phyloP scores from a whole-genome alignment of 1,140 invertebrate genomes.

The Akabosia matsudoensis region DNA sequence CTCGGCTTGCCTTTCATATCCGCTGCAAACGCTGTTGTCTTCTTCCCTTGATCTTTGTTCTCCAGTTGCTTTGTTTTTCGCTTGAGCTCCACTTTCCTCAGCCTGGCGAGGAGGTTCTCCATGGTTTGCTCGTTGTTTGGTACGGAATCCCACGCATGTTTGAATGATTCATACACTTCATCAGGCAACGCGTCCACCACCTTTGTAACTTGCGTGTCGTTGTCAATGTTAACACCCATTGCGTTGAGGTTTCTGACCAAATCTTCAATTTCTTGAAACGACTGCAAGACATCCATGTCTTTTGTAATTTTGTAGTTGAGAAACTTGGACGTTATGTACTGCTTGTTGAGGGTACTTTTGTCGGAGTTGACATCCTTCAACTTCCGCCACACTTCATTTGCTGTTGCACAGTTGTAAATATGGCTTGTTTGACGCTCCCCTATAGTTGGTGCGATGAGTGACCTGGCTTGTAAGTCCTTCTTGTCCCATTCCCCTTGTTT shows the following conservation, averaged over 20 bases:
- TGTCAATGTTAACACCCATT: neutral
- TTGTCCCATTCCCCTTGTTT: neutral
- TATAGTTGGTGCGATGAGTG: neutral
- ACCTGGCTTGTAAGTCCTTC: neutral
- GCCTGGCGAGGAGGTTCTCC: neutral
- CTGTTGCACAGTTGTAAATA: neutral
- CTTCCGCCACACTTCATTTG: neutral
- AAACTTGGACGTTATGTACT: neutral
- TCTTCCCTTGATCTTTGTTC: neutral
- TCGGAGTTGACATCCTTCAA: neutral
- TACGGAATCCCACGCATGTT: neutral
- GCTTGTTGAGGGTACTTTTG: neutral
- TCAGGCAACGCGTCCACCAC: neutral
- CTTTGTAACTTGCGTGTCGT: neutral
- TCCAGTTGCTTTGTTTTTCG: neutral
- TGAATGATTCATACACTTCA: neutral
- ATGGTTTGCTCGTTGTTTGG: neutral
- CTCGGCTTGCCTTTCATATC: neutral
- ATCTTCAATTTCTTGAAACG: neutral
- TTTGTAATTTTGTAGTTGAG: neutral
- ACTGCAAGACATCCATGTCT: neutral
- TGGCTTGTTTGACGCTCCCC: neutral
- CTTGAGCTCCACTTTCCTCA: neutral
- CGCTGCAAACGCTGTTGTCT: neutral
- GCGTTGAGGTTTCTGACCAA: neutral